Percentiles rank a stretch among this genome's conserved stretches.
Conservation (phyloP, 2,113 vertebrate genomes). For the Lagenorhynchus albirostris region DNA sequence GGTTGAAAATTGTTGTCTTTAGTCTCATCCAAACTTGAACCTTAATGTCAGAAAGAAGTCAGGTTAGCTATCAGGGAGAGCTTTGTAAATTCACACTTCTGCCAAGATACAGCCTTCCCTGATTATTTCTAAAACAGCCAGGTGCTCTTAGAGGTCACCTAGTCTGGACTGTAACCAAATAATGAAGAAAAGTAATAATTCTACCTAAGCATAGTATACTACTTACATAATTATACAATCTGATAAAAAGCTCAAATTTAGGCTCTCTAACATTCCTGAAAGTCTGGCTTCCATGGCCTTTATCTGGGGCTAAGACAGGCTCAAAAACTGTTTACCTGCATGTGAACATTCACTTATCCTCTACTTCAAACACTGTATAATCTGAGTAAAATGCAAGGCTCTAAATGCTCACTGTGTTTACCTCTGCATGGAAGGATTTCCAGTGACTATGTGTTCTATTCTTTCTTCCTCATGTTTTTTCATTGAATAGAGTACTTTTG, state of each 20-base stretch:
- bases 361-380: constrained; percentile 6
- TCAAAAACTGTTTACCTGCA: neutral
- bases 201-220: neutral
- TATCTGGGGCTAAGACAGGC: neutral
- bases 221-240: neutral
- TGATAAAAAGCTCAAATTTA: constrained; percentile 43
- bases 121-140: neutral
- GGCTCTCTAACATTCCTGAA: neutral
- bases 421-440: neutral
- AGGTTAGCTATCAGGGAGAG: neutral
- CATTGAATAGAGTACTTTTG: neutral
- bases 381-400: neutral
- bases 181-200: neutral
- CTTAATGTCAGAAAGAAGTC: constrained; percentile 2
- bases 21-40: neutral
- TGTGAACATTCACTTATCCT: neutral
- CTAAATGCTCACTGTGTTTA: neutral
- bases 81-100: neutral
- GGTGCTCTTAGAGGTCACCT: neutral
- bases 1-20: neutral
- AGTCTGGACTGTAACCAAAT: neutral
- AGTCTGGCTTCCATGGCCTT: neutral
- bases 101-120: neutral
- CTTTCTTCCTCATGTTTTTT: constrained; percentile 5
- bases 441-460: neutral